These are phyloP conservation scores for Nymphalis polychloros DNA, from an alignment of 2,888 invertebrate genomes.

Conservation along the genomic window DNA sequence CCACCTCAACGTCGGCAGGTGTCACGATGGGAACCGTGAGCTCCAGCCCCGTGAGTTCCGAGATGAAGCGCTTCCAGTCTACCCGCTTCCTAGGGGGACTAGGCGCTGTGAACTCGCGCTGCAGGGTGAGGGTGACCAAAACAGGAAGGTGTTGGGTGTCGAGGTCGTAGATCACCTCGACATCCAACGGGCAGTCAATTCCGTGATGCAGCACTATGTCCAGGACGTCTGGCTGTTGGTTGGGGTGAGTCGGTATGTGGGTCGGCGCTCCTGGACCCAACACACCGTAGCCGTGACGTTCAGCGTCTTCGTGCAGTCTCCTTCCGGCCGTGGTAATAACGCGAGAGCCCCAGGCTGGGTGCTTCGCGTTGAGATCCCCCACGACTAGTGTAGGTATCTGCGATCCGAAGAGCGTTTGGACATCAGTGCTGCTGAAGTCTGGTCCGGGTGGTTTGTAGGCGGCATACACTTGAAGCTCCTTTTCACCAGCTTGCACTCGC, in stretches of 20 bases:
- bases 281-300: neutral
- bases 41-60: neutral
- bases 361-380: neutral
- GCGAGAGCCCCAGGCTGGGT: neutral
- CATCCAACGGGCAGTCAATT: neutral
- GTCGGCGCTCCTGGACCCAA: neutral
- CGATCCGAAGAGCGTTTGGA: neutral
- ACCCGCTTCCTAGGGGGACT: neutral
- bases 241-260: neutral
- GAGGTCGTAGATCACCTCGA: neutral
- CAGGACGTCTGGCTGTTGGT: neutral
- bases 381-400: neutral
- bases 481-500: neutral
- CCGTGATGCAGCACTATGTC: neutral
- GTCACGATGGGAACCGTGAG: neutral
- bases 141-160: neutral
- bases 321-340: neutral
- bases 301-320: neutral
- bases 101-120: neutral
- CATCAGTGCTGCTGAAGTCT: neutral
- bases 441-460: constrained; percentile 1
- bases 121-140: neutral
- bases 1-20: too few species aligned
- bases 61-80: neutral
- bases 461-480: neutral